Evolutionary conservation across 2,797 vertebrate species (phyloP).

Genomic region (Sebastiscus tertius): DNA sequence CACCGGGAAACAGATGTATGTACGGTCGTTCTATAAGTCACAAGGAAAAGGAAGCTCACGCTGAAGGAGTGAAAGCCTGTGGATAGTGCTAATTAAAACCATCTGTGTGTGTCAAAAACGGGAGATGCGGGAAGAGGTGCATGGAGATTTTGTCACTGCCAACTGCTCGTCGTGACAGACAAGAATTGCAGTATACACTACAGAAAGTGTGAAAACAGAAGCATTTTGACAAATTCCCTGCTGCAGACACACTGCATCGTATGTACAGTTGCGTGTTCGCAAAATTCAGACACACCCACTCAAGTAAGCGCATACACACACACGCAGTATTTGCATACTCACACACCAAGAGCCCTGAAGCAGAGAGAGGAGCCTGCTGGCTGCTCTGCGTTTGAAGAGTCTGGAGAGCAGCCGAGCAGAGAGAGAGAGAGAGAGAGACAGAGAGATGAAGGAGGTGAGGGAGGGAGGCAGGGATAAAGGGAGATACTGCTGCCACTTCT

Average conservation of each 20-base stretch:
- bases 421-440: slow-evolving; percentile 6
- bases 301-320: neutral
- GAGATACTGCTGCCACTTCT: slow-evolving; percentile 74
- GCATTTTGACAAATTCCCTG: neutral
- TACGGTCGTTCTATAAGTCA: neutral
- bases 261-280: slow-evolving; percentile 1
- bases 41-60: slow-evolving; percentile 25
- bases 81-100: slow-evolving; percentile 28
- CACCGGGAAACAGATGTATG: slow-evolving; percentile 20
- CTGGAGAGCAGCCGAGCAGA: slow-evolving; percentile 45
- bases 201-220: neutral
- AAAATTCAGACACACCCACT: slow-evolving; percentile 41
- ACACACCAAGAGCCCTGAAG: slow-evolving; percentile 30
- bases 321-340: slow-evolving; percentile 27
- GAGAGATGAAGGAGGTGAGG: slow-evolving; percentile 38
- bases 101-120: neutral
- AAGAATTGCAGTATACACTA: neutral
- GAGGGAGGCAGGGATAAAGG: slow-evolving; percentile 43
- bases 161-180: neutral
- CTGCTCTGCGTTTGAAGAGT: slow-evolving; percentile 44
- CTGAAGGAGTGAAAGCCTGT: slow-evolving; percentile 6
- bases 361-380: slow-evolving; percentile 40
- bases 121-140: neutral
- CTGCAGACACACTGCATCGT: neutral
- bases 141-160: neutral